phyloP scores from a whole-genome alignment of 2,888 invertebrate species.

The Syrphus vitripennis region DNA sequence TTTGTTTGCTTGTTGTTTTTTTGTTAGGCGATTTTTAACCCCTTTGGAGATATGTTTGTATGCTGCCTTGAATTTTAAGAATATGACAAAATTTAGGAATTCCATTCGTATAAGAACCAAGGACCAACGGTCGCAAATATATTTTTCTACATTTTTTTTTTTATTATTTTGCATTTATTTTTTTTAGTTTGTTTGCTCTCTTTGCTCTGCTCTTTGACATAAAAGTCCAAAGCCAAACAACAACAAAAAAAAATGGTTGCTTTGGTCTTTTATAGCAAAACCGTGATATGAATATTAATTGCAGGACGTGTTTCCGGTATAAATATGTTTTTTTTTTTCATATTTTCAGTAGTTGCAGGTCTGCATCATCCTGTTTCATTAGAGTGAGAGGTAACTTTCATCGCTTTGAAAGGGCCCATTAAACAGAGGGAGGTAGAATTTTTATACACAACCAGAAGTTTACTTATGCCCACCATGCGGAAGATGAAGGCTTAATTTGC shows the following conservation, averaged over 20 bases:
- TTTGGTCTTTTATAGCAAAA: constrained; percentile 57
- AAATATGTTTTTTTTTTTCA: not conserved
- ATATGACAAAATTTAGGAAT: constrained; percentile 58
- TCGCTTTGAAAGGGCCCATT: constrained; percentile 45
- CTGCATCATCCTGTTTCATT: not conserved
- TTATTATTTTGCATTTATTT: constrained; percentile 10
- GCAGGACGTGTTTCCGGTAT: constrained; percentile 37
- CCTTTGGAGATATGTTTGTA: not conserved
- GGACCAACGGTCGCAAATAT: constrained; percentile 55
- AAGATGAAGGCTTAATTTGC: constrained; percentile 69
- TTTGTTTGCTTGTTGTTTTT: not conserved
- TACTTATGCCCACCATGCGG: constrained; percentile 58
- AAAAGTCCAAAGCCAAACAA: constrained; percentile 1
- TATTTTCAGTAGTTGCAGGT: not conserved
- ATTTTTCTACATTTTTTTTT: constrained; percentile 44
- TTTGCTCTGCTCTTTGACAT: constrained; percentile 45
- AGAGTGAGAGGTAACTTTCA: constrained; percentile 30
- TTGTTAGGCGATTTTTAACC: constrained; percentile 17
- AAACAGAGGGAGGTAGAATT: constrained; percentile 29
- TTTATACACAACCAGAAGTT: constrained; percentile 67
- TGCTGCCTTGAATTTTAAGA: constrained; percentile 59
- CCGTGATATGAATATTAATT: constrained; percentile 69
- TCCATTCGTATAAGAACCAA: not conserved
- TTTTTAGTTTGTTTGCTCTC: not conserved
- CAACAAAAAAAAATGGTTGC: constrained; percentile 33